phyloP scores from a whole-genome alignment of 1,140 invertebrate genomes.

The Plutomurus gul region DNA sequence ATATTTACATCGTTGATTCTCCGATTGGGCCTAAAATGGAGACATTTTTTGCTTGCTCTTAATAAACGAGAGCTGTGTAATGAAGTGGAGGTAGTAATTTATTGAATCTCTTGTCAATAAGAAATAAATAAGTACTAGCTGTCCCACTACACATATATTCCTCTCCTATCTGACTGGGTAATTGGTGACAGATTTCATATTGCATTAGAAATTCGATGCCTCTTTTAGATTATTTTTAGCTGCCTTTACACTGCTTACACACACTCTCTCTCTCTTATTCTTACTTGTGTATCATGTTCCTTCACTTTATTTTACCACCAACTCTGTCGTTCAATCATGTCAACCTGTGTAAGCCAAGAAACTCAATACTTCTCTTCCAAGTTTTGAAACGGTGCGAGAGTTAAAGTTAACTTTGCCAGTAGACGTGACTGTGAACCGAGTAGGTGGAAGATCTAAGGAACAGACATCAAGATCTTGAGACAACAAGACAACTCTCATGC shows the following conservation, averaged over 20 bases:
- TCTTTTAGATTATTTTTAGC: conserved; percentile 21
- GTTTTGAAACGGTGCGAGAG: background rate
- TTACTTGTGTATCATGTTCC: background rate
- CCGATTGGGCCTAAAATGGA: conserved; percentile 4
- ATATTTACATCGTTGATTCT: background rate
- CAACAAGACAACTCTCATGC: no score
- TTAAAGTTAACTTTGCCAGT: no score
- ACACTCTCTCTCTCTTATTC: background rate
- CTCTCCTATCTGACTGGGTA: background rate
- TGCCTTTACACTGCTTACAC: conserved; percentile 6
- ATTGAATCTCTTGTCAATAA: background rate
- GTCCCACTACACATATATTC: background rate
- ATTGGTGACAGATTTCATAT: conserved; percentile 14
- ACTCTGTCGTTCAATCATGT: conserved; percentile 12
- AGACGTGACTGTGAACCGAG: no score
- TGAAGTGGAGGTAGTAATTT: background rate
- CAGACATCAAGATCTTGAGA: no score
- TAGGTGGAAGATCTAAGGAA: no score
- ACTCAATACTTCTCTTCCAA: background rate
- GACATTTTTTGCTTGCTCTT: background rate
- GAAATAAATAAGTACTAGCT: background rate
- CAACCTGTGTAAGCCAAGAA: background rate
- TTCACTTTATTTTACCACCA: background rate
- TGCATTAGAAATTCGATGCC: background rate
- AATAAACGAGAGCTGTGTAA: background rate